phyloP scores from a whole-genome alignment of 2,797 vertebrate species.

The Lepus oiostolus region DNA sequence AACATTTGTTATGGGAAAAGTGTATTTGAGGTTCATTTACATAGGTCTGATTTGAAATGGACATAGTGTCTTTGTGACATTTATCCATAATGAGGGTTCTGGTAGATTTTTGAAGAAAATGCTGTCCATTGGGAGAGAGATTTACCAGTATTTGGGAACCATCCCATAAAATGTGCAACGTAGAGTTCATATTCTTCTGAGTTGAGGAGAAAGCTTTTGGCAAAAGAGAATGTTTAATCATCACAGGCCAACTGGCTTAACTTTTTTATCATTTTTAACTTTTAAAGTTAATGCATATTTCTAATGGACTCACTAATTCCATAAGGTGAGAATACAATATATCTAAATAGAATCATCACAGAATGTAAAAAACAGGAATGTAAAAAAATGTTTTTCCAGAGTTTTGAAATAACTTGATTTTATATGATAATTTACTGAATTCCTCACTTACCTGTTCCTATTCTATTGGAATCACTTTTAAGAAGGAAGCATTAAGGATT shows the following conservation, averaged over 20 bases:
- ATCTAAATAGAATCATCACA: conserved; percentile 69
- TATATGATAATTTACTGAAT: conserved; percentile 50
- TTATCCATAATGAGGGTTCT: neutral
- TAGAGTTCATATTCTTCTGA: neutral
- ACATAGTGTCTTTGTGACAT: neutral
- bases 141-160: conserved; percentile 1
- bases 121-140: neutral
- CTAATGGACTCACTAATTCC: conserved; percentile 52
- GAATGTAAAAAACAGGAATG: conserved; percentile 34
- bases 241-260: conserved; percentile 49
- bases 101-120: neutral
- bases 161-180: neutral
- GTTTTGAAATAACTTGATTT: conserved; percentile 74
- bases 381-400: neutral
- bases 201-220: neutral
- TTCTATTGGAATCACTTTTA: conserved; percentile 1
- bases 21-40: neutral
- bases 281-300: conserved; percentile 40
- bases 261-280: conserved; percentile 59
- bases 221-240: conserved; percentile 41
- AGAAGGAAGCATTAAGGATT: conserved; percentile 35
- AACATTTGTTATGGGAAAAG: neutral
- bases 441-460: neutral
- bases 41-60: neutral
- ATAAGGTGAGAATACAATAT: conserved; percentile 49